Percentiles rank a stretch among this genome's conserved stretches.
phyloP scores from a whole-genome alignment of 2,888 invertebrate species.

The Philopedon plagiatum region DNA sequence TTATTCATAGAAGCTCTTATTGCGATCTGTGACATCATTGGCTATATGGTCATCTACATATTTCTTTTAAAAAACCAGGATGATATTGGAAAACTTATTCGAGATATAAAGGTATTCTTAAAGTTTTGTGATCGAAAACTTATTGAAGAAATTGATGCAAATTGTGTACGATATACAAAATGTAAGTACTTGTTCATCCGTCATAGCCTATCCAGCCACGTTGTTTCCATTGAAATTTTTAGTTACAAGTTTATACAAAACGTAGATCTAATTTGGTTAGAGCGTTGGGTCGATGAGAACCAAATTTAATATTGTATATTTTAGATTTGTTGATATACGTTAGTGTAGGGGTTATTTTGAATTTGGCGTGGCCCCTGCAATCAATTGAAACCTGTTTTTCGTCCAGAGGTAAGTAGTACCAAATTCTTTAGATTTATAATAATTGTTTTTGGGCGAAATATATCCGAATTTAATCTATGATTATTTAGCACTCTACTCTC shows the following conservation, averaged over 20 bases:
- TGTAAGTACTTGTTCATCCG: no score
- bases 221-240: no score
- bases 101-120: constrained; percentile 29
- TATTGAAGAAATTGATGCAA: constrained; percentile 17
- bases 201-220: no score
- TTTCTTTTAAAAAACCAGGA: constrained; percentile 30
- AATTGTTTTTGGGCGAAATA: no score
- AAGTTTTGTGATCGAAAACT: constrained; percentile 19
- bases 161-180: constrained; percentile 30
- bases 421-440: no score
- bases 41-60: constrained; percentile 28
- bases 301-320: neutral
- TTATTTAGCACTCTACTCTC: no score
- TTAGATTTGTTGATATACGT: constrained; percentile 36
- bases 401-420: constrained; percentile 23
- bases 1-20: constrained; percentile 40
- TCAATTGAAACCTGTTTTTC: constrained; percentile 25
- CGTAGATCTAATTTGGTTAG: no score
- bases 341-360: constrained; percentile 16
- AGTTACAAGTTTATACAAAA: no score
- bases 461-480: no score
- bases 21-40: constrained; percentile 36
- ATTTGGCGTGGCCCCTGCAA: constrained; percentile 31
- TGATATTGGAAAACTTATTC: constrained; percentile 15
- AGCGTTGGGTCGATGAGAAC: no score